Base-by-base conservation (phyloP, 2,888 invertebrate species). In the Amblyjoppa proteus region DNA sequence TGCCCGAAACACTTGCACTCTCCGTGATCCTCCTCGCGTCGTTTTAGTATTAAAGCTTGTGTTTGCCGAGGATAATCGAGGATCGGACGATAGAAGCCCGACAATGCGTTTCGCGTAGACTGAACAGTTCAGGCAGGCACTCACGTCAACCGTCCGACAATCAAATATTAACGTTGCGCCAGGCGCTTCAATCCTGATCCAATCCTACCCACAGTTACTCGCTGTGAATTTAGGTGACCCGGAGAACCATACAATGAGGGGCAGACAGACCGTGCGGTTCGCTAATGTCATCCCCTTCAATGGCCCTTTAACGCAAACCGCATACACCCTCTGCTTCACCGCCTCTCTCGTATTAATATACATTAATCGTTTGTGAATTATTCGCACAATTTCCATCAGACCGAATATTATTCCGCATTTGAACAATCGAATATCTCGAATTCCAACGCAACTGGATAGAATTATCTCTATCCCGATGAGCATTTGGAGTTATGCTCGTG, bases 141-240 rank as follows among this genome's bases (percentile, higher is more conserved):
- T 70, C 61, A 34, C 64, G n/a, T 71, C 70, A 75, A 70, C 70
- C 79, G 49, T 16, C 45, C n/a, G 79, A 75, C 70, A 83, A 79
- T 80, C 53, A 75, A 83, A 77, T 70, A 79, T 80, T 80, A 83
- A 83, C 70, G 53, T 20, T 61, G 41, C 66, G 64, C 56, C 49
- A 13, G 25, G 11, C 34, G 66, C 73, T 66, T 31, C 49, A 45
- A 76, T 76, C 13, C 45, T n/a, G 34, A 76, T 51, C 13, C 34
- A 51, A 66, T 76, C 31, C 75, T 20, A 64, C 34, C 20, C 66
- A 28, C 66, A 51, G 34, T 31, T 20, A 51, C 34, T 34, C 9
- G 38, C 49, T 25, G 49, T 13, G 75, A 75, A 58, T 64, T 75
- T 45, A 20, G 49, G 6, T 75, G 20, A 64, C 64, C 75, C n/a